Conservation (phyloP, 35 echinoderm and acorn worm species). For the Nesometra sesokonis region DNA sequence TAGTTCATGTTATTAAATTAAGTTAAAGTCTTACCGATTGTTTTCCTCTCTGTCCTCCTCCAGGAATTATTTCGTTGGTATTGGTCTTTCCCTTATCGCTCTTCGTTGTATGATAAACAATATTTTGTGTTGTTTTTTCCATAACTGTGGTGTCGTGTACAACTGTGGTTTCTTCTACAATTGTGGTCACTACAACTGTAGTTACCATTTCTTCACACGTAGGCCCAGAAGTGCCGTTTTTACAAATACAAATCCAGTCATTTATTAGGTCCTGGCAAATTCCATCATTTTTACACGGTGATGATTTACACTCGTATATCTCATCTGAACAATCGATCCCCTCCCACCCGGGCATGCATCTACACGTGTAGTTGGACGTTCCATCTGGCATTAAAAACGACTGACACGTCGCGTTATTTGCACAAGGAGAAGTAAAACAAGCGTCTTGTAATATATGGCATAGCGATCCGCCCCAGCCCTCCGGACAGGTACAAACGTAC, state of each 20-base stretch:
- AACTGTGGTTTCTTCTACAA: not conserved
- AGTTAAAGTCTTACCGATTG: no score
- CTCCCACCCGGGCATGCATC: not conserved
- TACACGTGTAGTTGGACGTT: not conserved
- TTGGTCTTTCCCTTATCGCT: no score
- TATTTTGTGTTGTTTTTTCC: no score
- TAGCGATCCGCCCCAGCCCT: not conserved
- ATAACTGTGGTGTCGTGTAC: not conserved
- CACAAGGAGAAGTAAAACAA: not conserved
- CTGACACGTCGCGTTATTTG: not conserved
- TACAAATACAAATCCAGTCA: not conserved
- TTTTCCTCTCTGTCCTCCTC: no score
- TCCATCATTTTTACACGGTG: not conserved
- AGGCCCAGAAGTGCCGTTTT: not conserved
- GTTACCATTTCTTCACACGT: not conserved
- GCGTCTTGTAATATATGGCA: not conserved
- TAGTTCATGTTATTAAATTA: no score
- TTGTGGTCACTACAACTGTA: not conserved
- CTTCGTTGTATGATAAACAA: no score
- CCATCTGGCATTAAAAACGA: not conserved
- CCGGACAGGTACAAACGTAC: not conserved
- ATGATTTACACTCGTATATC: not conserved
- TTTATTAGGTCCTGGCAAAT: not conserved
- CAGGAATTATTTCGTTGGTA: no score
- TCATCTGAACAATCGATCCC: not conserved